Evolutionary conservation across 2,113 vertebrate species (phyloP), one percentile per base, ranked within the genome.

Genomic region (Chinchilla lanigera): DNA sequence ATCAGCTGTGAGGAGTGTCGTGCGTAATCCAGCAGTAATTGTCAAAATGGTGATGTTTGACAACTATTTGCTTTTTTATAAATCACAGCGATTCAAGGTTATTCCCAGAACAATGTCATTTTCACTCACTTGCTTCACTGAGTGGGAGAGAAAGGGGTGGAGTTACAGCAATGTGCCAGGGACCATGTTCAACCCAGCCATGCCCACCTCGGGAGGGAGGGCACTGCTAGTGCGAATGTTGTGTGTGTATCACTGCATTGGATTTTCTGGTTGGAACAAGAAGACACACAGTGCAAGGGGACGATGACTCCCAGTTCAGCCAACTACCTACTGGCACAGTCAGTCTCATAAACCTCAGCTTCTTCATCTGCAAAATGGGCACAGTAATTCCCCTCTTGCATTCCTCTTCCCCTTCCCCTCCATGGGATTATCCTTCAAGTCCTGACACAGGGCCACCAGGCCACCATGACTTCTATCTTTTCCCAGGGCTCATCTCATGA

Each of bases 11-110:
- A 96, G 96, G 87, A 22, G 35, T 83, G 73, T 65, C 95, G 85
- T 20, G 38, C 3, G 1, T 82, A 93, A 97, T 56, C 97, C 95
- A 86, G 82, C 60, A 20, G 88, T 89, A 93, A 97, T 81, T 85
- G 97, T 97, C 97, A 90, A 96, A 91, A 90, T 38, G 86, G 94
- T 63, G 44, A 86, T 97, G 97, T 98, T 94, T 96, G 97, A 97
- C 96, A 95, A 97, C 58, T 77, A 94, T 80, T 97, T 96, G 96
- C 95, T 97, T 94, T 97, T 97, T 93, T 95, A 95, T 95, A 97
- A 96, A 96, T 97, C 93, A 95, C 65, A 94, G 93, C 91, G 14
- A 97, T 94, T 96, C 96, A 97, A 97, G 95, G 97, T 97, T 97
- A 98, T 97, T 97, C 96, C 77, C 33, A 1, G 88, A 97, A 97